Conservation (phyloP, 2,888 invertebrate genomes). For the Craniophora ligustri region DNA sequence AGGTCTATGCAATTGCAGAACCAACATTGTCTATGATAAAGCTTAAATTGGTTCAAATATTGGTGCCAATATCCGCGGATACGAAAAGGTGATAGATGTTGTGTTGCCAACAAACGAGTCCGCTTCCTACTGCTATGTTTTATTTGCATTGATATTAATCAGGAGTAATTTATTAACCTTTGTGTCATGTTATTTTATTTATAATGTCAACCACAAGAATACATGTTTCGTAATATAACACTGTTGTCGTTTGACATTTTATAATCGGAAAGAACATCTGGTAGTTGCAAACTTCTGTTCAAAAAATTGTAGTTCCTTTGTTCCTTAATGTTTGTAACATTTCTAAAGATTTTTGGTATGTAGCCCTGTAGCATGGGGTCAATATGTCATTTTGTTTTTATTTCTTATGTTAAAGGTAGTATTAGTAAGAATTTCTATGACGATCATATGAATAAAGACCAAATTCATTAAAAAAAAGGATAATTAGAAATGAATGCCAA, state of each 20-base stretch:
- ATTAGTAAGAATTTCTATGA: not conserved
- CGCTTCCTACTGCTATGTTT: conserved; percentile 17
- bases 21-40: not conserved
- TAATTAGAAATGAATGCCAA: not conserved
- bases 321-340: not conserved
- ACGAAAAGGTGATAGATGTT: conserved; percentile 30
- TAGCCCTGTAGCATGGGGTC: too few relatives aligned
- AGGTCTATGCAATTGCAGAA: not conserved
- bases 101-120: conserved; percentile 19
- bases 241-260: conserved; percentile 37
- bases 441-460: not conserved
- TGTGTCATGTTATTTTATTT: conserved; percentile 32
- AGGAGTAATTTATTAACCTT: conserved; percentile 44
- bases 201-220: conserved; percentile 36
- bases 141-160: conserved; percentile 44
- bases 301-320: conserved; percentile 11
- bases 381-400: too few relatives aligned
- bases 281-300: conserved; percentile 17
- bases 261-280: conserved; percentile 40
- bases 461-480: conserved; percentile 16
- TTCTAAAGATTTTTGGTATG: not conserved
- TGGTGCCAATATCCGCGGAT: conserved; percentile 34
- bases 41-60: conserved; percentile 9
- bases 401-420: too few relatives aligned
- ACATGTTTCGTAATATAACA: conserved; percentile 42